Percentiles rank a stretch among this genome's conserved stretches.
These are phyloP conservation scores for Tyto alba DNA, from an alignment of 2,113 vertebrate genomes.

Conservation along the genomic window DNA sequence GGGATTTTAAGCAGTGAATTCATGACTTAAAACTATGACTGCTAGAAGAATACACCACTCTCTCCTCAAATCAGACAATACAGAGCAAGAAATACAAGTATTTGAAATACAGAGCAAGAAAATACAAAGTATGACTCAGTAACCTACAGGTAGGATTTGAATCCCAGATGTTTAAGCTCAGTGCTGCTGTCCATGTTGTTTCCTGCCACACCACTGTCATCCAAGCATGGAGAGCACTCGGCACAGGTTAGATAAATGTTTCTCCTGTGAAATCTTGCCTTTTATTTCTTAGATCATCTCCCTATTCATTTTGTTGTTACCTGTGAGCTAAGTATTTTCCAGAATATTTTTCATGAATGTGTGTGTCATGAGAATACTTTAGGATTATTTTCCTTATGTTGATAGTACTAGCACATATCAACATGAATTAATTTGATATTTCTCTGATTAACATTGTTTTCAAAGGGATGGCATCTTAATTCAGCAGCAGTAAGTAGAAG, in stretches of 20 bases:
- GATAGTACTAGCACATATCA: not conserved
- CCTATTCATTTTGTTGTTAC: not conserved
- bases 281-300: not conserved
- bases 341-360: not conserved
- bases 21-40: not conserved
- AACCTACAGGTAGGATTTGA: not conserved
- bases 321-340: not conserved
- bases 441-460: not conserved
- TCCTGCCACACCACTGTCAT: not conserved
- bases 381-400: not conserved
- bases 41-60: not conserved
- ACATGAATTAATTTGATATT: not conserved
- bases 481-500: not conserved
- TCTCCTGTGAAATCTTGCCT: not conserved
- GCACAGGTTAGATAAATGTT: not conserved
- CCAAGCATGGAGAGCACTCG: not conserved
- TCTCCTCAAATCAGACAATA: not conserved
- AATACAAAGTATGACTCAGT: not conserved
- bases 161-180: not conserved
- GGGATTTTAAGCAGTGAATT: not conserved
- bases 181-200: not conserved
- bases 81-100: not conserved
- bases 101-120: not conserved
- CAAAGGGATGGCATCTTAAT: not conserved
- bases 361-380: not conserved